Evolutionary conservation across 2,888 invertebrate species (phyloP), one percentile per base, ranked within the genome.

Genomic region (Aspidiotus destructor): DNA sequence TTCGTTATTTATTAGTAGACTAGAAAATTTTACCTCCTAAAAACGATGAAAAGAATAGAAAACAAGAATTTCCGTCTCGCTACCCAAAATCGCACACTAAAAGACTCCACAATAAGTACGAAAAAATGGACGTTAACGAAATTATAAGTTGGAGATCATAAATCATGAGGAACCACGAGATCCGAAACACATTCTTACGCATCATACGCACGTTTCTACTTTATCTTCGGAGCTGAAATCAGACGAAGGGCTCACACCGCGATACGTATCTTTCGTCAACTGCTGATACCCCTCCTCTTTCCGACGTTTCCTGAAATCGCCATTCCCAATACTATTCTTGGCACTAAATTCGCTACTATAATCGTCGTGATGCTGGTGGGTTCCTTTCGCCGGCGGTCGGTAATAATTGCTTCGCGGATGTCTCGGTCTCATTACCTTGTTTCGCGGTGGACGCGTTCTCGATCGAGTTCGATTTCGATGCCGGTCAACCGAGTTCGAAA

Each of bases 171-270:
- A 28, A 28, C 28, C 28, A 28, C 28, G 28, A 28, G 28, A 28
- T 28, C 28, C 28, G 5, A 28, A 28, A 28, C 5, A 28, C 5
- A 5, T 28, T 28, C 28, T 6, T 10, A 16, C 16, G 15, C 10
- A n/a, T 60, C 40, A 61, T 41, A 68, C 68, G n/a, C 44, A 53
- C 68, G 68, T 60, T 54, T 68, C 68, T 9, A 68, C 41, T 60
- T 68, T 68, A 60, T 68, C 68, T 60, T 68, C 65, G 10, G 65
- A 17, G 2, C 65, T 57, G 16, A 65, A 57, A 48, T 65, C 44
- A 11, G 48, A 48, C 6, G 48, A 48, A 11, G 48, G 48, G n/a
- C 48, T 48, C 11, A 48, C 11, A n/a, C 48, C 48, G 48, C 10
- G 11, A n/a, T 13, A 48, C 48, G 48, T 13, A 7, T 64, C 57